These are phyloP conservation scores for Hylia prasina DNA, from an alignment of 2,113 vertebrate genomes.

Conservation along the genomic window DNA sequence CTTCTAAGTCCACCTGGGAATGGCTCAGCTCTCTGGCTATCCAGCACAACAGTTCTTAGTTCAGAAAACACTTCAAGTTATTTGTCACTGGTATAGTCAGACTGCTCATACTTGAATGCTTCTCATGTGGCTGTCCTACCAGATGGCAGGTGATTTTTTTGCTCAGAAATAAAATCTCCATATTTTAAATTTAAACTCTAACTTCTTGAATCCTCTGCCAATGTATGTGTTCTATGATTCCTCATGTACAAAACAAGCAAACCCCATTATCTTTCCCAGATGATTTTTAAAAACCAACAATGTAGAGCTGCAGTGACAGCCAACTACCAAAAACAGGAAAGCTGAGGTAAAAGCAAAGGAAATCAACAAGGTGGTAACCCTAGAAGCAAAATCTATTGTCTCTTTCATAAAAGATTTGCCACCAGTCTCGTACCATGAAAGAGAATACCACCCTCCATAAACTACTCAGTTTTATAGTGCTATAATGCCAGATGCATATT, in stretches of 20 bases:
- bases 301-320: background rate
- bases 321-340: background rate
- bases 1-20: constrained; percentile 33
- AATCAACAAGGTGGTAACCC: background rate
- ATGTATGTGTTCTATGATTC: background rate
- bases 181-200: background rate
- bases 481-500: background rate
- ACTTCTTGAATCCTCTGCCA: background rate
- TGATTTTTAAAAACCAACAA: background rate
- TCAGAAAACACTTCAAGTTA: background rate
- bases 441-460: background rate
- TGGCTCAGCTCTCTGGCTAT: background rate
- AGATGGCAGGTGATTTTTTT: background rate
- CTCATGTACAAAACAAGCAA: background rate
- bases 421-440: background rate
- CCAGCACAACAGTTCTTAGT: background rate
- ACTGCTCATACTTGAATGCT: background rate
- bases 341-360: background rate
- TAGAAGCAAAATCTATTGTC: background rate
- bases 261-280: background rate
- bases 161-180: background rate
- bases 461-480: background rate
- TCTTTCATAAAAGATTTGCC: background rate
- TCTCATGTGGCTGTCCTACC: background rate
- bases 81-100: background rate